Evolutionary conservation across 2,113 vertebrate genomes (phyloP).

Genomic region (Microtus ochrogaster): DNA sequence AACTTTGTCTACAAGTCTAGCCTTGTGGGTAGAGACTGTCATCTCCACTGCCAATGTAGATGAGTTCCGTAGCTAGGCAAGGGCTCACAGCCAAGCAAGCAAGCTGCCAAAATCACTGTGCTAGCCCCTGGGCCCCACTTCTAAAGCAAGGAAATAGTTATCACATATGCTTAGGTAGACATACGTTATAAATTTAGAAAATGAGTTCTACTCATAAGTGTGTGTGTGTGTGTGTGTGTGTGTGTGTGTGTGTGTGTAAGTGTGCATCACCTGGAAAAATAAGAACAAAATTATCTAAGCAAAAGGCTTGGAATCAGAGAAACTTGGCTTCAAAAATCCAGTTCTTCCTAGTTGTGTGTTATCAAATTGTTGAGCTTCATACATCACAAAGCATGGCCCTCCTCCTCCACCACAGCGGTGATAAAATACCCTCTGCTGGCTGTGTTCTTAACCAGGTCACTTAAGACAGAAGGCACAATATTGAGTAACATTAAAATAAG

Average conservation of each 20-base stretch:
- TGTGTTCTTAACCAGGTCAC: not conserved
- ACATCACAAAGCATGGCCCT: not conserved
- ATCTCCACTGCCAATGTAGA: not conserved
- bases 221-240: not conserved
- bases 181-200: not conserved
- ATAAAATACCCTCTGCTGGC: constrained; percentile 14
- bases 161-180: not conserved
- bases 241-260: not conserved
- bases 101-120: not conserved
- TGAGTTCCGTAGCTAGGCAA: not conserved
- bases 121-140: not conserved
- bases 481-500: not conserved
- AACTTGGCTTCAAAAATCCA: not conserved
- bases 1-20: too few species aligned
- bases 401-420: not conserved
- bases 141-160: constrained; percentile 8
- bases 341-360: not conserved
- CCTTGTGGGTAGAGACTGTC: not conserved
- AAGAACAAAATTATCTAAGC: not conserved
- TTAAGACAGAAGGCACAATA: not conserved
- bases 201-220: not conserved
- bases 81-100: not conserved
- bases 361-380: not conserved
- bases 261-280: not conserved
- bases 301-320: not conserved